A percentile compares a stretch with the other conserved stretches of the same genome.
Conservation (phyloP, 1,140 invertebrate species). For the Atta cephalotes region DNA sequence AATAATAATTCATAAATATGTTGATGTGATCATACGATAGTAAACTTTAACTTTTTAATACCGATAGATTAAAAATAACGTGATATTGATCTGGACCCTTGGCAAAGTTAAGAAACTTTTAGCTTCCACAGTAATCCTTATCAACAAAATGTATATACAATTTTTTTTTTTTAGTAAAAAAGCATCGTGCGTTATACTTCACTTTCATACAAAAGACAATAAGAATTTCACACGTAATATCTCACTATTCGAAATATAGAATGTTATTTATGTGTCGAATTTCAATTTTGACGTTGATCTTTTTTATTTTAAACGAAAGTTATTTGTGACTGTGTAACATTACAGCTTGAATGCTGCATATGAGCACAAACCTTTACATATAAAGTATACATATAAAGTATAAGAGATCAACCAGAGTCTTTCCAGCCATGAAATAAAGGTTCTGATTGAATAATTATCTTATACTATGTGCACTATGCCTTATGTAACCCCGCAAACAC, state of each 20-base stretch:
- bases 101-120: neutral
- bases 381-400: too few species aligned
- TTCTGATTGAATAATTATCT: too few species aligned
- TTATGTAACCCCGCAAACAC: too few species aligned
- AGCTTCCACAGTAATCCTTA: constrained; percentile 9
- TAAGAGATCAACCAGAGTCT: too few species aligned
- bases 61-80: neutral
- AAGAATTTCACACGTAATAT: neutral
- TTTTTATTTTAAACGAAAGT: neutral
- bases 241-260: neutral
- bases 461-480: too few species aligned
- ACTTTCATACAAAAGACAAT: constrained; percentile 1
- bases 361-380: too few species aligned
- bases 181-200: constrained; percentile 17
- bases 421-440: too few species aligned
- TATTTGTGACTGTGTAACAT: constrained; percentile 26
- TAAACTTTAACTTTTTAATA: constrained; percentile 18
- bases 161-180: neutral
- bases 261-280: neutral
- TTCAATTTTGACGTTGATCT: neutral
- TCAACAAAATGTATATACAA: constrained; percentile 40
- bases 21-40: neutral
- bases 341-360: neutral
- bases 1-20: constrained; percentile 9
- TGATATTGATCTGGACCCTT: neutral